These are phyloP conservation scores for Eugnorisma glareosa DNA, from an alignment of 2,888 invertebrate genomes.

Conservation along the genomic window DNA sequence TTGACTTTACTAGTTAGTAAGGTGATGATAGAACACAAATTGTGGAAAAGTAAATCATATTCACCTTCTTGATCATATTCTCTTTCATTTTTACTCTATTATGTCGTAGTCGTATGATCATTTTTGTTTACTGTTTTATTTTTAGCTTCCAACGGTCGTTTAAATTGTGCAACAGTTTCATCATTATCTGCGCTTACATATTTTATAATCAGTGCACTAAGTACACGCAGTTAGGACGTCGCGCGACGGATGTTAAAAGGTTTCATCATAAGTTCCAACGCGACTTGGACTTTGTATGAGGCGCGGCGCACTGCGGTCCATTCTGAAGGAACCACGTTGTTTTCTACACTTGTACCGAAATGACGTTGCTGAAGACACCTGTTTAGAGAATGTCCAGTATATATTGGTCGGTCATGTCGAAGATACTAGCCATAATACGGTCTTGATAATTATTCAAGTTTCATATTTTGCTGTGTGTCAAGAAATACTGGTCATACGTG, in stretches of 20 bases:
- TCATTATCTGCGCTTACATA: conserved; percentile 34
- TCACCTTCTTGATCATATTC: background rate
- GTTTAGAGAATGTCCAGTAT: conserved; percentile 9
- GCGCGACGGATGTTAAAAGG: background rate
- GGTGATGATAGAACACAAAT: background rate
- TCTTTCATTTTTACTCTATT: background rate
- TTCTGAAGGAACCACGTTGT: conserved; percentile 25
- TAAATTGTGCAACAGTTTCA: conserved; percentile 43
- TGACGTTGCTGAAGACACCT: conserved; percentile 39
- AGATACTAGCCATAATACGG: background rate
- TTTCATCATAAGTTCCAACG: conserved; percentile 48
- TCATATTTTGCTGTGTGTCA: background rate
- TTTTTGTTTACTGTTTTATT: conserved; percentile 14
- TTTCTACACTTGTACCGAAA: background rate
- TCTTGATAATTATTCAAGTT: background rate
- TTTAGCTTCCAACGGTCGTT: conserved; percentile 11
- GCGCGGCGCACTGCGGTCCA: background rate
- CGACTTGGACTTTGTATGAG: conserved; percentile 25
- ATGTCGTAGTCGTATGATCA: too few relatives aligned
- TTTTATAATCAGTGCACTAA: conserved; percentile 24
- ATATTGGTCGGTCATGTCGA: conserved; percentile 15
- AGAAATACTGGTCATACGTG: conserved; percentile 6
- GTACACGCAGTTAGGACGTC: background rate
- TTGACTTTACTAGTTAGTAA: background rate
- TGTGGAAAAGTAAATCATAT: background rate